Percentiles rank a stretch among this genome's conserved stretches.
These are phyloP conservation scores for Erpobdella octoculata DNA, from an alignment of 2,888 invertebrate species.

Conservation along the genomic window DNA sequence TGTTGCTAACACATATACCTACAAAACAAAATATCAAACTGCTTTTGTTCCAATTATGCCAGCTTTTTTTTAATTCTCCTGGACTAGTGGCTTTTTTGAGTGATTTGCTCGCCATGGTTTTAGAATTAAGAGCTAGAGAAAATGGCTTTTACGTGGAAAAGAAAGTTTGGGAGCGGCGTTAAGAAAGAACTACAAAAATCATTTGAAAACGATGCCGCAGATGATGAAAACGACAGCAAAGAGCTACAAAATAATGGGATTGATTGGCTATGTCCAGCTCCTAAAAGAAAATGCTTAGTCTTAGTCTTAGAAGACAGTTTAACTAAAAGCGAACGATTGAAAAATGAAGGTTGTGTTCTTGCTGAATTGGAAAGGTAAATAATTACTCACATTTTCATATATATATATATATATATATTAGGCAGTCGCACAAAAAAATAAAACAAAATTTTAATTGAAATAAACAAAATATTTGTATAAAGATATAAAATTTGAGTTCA, in stretches of 20 bases:
- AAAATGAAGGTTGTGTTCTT: conserved; percentile 7
- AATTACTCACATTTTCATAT: not conserved
- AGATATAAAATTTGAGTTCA: too few species aligned
- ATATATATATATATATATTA: not conserved
- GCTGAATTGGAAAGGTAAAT: conserved; percentile 13
- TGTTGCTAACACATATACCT: too few species aligned
- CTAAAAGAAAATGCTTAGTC: not conserved
- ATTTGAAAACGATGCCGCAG: not conserved
- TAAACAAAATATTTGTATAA: too few species aligned
- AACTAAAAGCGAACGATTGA: conserved; percentile 16
- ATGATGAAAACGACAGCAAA: not conserved
- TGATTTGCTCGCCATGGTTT: too few species aligned
- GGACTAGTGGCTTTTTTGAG: too few species aligned
- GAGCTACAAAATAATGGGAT: too few species aligned
- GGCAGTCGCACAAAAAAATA: too few species aligned
- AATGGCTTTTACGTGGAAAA: not conserved
- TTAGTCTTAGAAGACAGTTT: not conserved
- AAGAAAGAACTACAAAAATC: not conserved
- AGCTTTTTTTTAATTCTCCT: too few species aligned
- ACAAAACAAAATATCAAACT: too few species aligned
- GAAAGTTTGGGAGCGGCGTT: not conserved
- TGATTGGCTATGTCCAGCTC: not conserved
- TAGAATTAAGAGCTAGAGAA: too few species aligned
- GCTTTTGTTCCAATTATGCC: too few species aligned
- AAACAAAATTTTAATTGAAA: too few species aligned